These are phyloP conservation scores for Peromyscus attwateri DNA, from an alignment of 2,797 vertebrate species.

Conservation along the genomic window DNA sequence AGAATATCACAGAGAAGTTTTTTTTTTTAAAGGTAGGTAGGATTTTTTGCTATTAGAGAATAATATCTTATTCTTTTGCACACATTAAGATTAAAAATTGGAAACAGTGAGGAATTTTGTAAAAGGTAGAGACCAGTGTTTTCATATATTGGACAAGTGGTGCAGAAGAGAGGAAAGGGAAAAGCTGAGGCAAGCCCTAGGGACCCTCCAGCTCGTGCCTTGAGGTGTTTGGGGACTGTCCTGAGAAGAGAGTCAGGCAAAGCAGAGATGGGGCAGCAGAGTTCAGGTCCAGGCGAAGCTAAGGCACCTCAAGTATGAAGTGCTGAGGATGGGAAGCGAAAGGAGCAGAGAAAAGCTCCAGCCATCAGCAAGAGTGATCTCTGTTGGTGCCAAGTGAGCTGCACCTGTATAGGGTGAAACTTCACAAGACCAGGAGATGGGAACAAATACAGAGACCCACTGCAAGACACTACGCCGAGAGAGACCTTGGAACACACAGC, in stretches of 20 bases:
- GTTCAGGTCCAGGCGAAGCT: background rate
- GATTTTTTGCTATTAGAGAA: background rate
- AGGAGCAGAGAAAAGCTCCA: background rate
- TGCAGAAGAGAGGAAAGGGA: background rate
- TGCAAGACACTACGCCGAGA: background rate
- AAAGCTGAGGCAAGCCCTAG: background rate
- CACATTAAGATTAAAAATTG: background rate
- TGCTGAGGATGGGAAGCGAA: background rate
- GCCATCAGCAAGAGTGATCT: background rate
- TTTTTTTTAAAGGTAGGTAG: background rate
- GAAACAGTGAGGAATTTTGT: background rate
- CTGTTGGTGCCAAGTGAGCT: background rate
- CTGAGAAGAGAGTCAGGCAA: background rate
- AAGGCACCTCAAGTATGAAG: background rate
- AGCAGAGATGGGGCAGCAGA: background rate
- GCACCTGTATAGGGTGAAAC: background rate
- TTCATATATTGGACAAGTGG: background rate
- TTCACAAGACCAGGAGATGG: background rate
- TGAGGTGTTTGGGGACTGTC: background rate
- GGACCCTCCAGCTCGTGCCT: background rate
- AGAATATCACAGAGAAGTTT: background rate
- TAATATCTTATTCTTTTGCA: background rate
- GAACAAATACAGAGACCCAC: background rate
- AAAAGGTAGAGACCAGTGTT: background rate
- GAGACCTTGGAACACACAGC: background rate